phyloP scores from a whole-genome alignment of 2,113 vertebrate species.

The Nibea albiflora region DNA sequence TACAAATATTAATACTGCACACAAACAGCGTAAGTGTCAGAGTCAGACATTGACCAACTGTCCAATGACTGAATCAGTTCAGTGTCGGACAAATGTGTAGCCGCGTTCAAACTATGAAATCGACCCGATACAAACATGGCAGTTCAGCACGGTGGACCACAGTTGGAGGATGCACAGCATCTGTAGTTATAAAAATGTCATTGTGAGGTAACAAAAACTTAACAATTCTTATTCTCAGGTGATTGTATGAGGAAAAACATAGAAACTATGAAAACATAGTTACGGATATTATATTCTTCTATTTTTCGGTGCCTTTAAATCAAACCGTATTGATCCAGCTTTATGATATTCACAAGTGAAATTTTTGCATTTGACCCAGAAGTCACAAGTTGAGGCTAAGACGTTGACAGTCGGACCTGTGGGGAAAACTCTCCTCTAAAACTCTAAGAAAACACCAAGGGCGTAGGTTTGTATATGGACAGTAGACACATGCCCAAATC shows the following conservation, averaged over 20 bases:
- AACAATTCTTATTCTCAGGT: too few relatives aligned
- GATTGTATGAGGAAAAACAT: too few relatives aligned
- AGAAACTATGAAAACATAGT: too few relatives aligned
- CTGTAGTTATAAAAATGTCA: too few relatives aligned
- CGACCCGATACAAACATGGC: too few relatives aligned
- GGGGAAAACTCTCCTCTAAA: not conserved
- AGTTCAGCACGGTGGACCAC: too few relatives aligned
- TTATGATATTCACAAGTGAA: not conserved
- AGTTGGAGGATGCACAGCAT: too few relatives aligned
- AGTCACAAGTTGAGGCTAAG: not conserved
- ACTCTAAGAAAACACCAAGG: not conserved
- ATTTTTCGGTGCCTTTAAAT: not conserved
- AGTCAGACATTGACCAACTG: conserved; percentile 13
- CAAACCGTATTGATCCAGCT: not conserved
- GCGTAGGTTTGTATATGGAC: too few relatives aligned
- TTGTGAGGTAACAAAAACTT: too few relatives aligned
- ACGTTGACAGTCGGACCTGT: not conserved
- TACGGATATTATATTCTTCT: too few relatives aligned
- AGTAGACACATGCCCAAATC: too few relatives aligned
- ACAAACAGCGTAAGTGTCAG: conserved; percentile 17
- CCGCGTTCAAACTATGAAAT: conserved; percentile 1
- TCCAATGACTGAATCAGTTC: not conserved
- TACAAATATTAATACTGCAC: conserved; percentile 5
- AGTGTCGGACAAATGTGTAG: not conserved
- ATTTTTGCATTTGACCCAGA: not conserved